Base-by-base conservation (phyloP, 2,113 vertebrate genomes). In the Hoplias malabaricus region DNA sequence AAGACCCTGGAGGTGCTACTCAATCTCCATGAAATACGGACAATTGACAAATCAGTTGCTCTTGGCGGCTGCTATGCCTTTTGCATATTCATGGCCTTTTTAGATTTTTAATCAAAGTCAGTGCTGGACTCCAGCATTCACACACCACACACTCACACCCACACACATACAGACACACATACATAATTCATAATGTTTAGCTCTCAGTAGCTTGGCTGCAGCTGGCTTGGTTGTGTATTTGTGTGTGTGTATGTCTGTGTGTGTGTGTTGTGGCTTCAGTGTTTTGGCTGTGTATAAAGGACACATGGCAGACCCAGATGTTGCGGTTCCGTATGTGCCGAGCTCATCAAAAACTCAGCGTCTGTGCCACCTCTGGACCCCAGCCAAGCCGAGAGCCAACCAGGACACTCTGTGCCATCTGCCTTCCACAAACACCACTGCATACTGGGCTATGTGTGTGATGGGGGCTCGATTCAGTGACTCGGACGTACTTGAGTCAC, bases 241-340 rank as follows among this genome's bases (percentile, higher is more conserved):
- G 76, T 74, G 46, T 70, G 88, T 87, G 85, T 62, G 71, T 69
- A 48, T 59, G 78, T 77, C 69, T 59, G 70, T 62, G 82, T 67
- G 31, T 84, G 85, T 77, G 69, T 80, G 25, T 84, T 81, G 83
- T 87, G 91, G 90, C 88, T 89, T 85, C 81, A 87, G 88, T 80
- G 88, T 86, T 84, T 90, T 89, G 91, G 93, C 93, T 90, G 87
- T 90, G 90, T 85, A 88, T 46, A 80, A 80, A 83, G 86, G 86
- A 92, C 95, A 96, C 94, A 94, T 95, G 94, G 93, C 79, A 72
- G 46, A 87, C 94, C 93, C 95, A 96, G 95, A 96, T 97, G 96
- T 95, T 95, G 75, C 80, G 84, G 90, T 86, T 90, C 89, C 90
- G 70, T 92, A 83, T 94, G 92, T 91, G 93, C 92, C 78, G 85